Evolutionary conservation across 2,888 invertebrate genomes (phyloP).

Genomic region (Diploptera punctata): DNA sequence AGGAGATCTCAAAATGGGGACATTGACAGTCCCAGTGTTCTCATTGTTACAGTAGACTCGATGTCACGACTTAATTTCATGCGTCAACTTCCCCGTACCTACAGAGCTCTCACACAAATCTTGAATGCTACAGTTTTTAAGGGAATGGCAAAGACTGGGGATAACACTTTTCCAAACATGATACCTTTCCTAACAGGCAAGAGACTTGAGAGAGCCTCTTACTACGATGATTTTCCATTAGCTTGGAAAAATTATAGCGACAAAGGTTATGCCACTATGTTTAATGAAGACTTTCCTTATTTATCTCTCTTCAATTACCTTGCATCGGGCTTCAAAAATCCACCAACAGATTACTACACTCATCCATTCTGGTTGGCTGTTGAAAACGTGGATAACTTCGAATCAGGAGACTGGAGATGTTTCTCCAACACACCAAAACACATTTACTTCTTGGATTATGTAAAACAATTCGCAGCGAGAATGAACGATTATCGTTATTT

Average conservation of each 20-base stretch:
- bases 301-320: constrained; percentile 55
- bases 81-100: constrained; percentile 52
- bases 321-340: constrained; percentile 52
- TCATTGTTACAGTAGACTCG: constrained; percentile 55
- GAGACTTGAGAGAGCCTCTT: background rate
- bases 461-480: constrained; percentile 49
- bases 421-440: constrained; percentile 49
- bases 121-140: constrained; percentile 51
- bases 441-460: constrained; percentile 50
- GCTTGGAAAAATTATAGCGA: constrained; percentile 55
- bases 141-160: constrained; percentile 59
- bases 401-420: constrained; percentile 48
- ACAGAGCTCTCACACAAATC: constrained; percentile 48
- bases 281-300: constrained; percentile 55
- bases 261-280: constrained; percentile 54
- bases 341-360: constrained; percentile 56
- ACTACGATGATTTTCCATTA: constrained; percentile 51
- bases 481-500: constrained; percentile 48
- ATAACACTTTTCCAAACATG: constrained; percentile 61
- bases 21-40: constrained; percentile 47
- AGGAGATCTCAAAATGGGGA: constrained; percentile 35
- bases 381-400: constrained; percentile 49
- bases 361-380: constrained; percentile 54
- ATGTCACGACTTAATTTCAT: constrained; percentile 54
- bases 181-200: constrained; percentile 55